Evolutionary conservation across 2,113 vertebrate species (phyloP), one percentile per base, ranked within the genome.

Genomic region (Daphoenositta chrysoptera): DNA sequence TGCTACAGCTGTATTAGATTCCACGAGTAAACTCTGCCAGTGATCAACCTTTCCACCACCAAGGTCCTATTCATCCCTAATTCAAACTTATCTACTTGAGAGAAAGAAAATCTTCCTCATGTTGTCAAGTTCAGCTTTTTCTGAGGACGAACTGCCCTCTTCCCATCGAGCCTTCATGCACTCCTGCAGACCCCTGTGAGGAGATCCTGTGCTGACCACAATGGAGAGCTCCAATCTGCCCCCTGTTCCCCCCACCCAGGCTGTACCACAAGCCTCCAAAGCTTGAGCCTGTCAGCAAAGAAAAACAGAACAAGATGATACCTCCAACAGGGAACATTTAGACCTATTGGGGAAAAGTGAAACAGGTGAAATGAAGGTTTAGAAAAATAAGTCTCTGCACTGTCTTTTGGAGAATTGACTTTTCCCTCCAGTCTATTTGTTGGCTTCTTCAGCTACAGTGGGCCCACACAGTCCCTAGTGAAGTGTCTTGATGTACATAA

Each of bases 201-300:
- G 20, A 70, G 21, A 77, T 57, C 26, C 26, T 6, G 27, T 24
- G 35, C 26, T 56, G 23, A 73, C 24, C 12, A 54, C 42, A 77
- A 24, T 2, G 10, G 13, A 92, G n/a, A 57, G 8, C 6, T 42
- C 27, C 42, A 69, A 18, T 42, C 31, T 78, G 22, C 13, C 3
- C 14, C 21, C n/a, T 61, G 6, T 2, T 88, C 6, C 4, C 8
- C 8, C 2, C 0, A 1, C 2, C 21, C 13, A 5, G 7, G 5
- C 5, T 21, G 23, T 11, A 44, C 15, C 19, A 48, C 20, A 83
- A 63, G 6, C 16, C 50, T 53, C n/a, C 66, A 53, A 27, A 80
- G 1, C 10, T 33, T 66, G 7, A 89, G 39, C 5, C 9, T 42
- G 8, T 48, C 33, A 48, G 22, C 28, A 73, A 77, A 70, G 3